Base-by-base conservation (phyloP, 2,888 invertebrate genomes). In the Drosophila subsilvestris region DNA sequence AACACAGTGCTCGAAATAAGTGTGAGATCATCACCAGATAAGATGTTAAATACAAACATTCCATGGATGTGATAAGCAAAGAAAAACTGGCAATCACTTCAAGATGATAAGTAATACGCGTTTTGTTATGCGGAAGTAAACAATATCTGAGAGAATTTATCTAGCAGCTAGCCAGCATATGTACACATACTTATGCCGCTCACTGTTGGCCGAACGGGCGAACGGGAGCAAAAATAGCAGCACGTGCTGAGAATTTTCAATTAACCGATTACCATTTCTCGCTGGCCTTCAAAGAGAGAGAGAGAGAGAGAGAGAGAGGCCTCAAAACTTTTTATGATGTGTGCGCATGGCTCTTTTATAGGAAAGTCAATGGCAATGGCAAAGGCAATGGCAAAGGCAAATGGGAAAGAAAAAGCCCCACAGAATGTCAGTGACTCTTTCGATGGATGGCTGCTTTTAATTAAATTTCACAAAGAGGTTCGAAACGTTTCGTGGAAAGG, bases 191-290 rank as follows among this genome's bases (percentile, higher is more conserved):
- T 73, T 72, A 54, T 75, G 1, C 14, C 29, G 12, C 17, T n/a
- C 87, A 86, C 61, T 82, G 82, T 81, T 25, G 55, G 57, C 29
- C 72, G 55, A 60, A n/a, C n/a, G n/a, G n/a, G n/a, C 55, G 79
- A 81, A 71, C 65, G 71, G 74, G 81, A 74, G 60, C 77, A 79
- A 49, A 54, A 66, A 66, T 45, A 68, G 68, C 22, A 59, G 70
- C 86, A 80, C 88, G 88, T 88, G 85, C 67, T 68, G 69, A n/a
- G 84, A 73, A 86, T 88, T 73, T 70, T 74, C 69, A 86, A 88
- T 83, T 79, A 66, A 17, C 54, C 63, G 63, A 88, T 88, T 79
- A 63, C 70, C 69, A 69, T 77, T 79, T 65, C 51, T 45, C 55
- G 62, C 51, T 56, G 55, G 53, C 68, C 67, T 70, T 71, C 69